Evolutionary conservation across 2,888 invertebrate species (phyloP).

Genomic region (Diachrysia chrysitis): DNA sequence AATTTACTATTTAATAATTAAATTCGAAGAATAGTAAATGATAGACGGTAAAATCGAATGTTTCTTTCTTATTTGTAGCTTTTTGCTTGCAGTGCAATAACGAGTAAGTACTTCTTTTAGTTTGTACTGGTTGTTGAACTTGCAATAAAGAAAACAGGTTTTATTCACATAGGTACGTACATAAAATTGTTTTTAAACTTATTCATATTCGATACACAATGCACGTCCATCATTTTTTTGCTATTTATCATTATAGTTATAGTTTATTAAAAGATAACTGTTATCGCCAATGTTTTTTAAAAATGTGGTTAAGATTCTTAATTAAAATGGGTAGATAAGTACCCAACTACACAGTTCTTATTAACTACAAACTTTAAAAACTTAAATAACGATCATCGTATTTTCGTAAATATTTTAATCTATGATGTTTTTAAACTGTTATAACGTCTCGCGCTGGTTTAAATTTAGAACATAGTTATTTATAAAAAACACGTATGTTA

Average conservation of each 20-base stretch:
- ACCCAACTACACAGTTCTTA: too few relatives aligned
- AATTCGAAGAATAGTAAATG: too few relatives aligned
- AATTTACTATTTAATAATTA: too few relatives aligned
- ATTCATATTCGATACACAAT: neutral
- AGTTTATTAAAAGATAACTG: neutral
- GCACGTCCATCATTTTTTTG: neutral
- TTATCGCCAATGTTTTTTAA: neutral
- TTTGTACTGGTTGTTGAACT: conserved; percentile 20
- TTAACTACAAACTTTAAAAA: neutral
- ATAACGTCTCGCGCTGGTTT: neutral
- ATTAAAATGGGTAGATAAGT: neutral
- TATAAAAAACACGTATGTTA: neutral
- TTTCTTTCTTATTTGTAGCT: neutral
- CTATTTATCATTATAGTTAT: neutral
- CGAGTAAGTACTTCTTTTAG: neutral
- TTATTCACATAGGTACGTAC: neutral
- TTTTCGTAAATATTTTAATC: neutral
- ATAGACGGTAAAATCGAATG: too few relatives aligned
- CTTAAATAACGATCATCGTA: neutral
- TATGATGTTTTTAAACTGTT: neutral
- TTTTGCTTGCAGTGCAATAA: neutral
- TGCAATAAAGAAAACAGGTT: conserved; percentile 21
- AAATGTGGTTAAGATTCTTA: neutral
- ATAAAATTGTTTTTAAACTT: neutral
- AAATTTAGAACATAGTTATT: neutral